Evolutionary conservation across 2,888 invertebrate genomes (phyloP), one percentile per base, ranked within the genome.

Genomic region (Cerceris rybyensis): DNA sequence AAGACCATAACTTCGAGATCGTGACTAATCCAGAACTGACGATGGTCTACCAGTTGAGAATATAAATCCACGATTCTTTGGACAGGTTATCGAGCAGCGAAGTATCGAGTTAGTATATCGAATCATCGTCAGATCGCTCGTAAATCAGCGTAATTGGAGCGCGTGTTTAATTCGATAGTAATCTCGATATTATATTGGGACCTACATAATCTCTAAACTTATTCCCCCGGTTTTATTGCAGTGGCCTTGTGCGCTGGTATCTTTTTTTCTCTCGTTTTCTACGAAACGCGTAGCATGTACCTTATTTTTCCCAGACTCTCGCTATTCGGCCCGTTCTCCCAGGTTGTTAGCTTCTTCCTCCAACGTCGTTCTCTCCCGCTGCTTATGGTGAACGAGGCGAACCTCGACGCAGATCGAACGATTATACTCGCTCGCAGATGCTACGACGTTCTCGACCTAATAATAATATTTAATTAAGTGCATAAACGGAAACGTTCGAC

Each of bases 401-500:
- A 50, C 11, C 46, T 76, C 77, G 69, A 81, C 83, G 75, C 75
- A 84, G 87, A 87, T 87, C 82, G 80, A 78, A 77, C 85, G 87
- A 87, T 87, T 87, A 85, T 70, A 61, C 75, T 63, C 80, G 79
- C 68, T 70, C 66, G 28, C 28, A 81, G 85, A 81, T 83, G 81
- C 77, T 78, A 78, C 78, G 57, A 5, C 55, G 17, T 42, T 49
- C 28, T 28, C 57, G 17, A 42, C 11, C 57, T 64, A 54, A 64
- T 64, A 65, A 65, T 65, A 66, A 66, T 66, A 55, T 16, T 43
- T 43, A 46, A 49, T 66, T 55, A 66, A 50, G 50, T n/a, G 50
- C n/a, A n/a, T n/a, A 50, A 50, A 46, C 46, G 11, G 28, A 54
- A 54, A 11, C n/a, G n/a, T 54, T 54, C 16, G 54, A n/a, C 8